Evolutionary conservation across 2,797 vertebrate species (phyloP), one percentile per base, ranked within the genome.

Genomic region (Crenuchus spilurus): DNA sequence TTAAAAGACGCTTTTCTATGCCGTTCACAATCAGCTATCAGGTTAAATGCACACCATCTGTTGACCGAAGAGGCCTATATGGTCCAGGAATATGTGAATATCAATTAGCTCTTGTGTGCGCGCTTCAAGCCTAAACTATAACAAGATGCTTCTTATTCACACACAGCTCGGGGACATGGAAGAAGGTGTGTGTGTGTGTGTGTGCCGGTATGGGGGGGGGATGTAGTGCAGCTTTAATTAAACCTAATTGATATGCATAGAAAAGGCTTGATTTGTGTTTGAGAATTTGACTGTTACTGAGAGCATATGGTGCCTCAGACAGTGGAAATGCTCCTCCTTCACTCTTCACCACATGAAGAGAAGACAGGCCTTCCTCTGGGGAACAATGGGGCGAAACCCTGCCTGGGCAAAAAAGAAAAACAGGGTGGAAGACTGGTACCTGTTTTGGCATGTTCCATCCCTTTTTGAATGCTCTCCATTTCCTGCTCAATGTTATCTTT

Each of bases 221-320:
- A 74, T 80, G 74, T 76, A 72, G 75, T 49, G 80, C 65, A 73
- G 77, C 87, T 83, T 86, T 91, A 86, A 91, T 92, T 91, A 90
- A 89, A 89, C 76, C 84, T 85, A 83, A 85, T 89, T 88, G 87
- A 91, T 89, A 89, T 90, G 87, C 87, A 81, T 82, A 83, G 80
- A 83, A 84, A 85, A 85, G 60, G 74, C 80, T 67, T 72, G 54
- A 75, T 87, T 85, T 90, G 90, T 90, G 85, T 88, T 87, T 88
- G 89, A 86, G 91, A 91, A 90, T 86, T 71, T 70, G 74, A 89
- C 88, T 90, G 88, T 89, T 87, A 83, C 85, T 80, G 79, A 78
- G 79, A 91, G 87, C 91, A 92, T 92, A 92, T 92, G 92, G 91
- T 82, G 83, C 80, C 88, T 85, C 84, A 89, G 87, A 90, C 90